These are phyloP conservation scores for Indicator indicator DNA, from an alignment of 2,113 vertebrate species.

Conservation along the genomic window DNA sequence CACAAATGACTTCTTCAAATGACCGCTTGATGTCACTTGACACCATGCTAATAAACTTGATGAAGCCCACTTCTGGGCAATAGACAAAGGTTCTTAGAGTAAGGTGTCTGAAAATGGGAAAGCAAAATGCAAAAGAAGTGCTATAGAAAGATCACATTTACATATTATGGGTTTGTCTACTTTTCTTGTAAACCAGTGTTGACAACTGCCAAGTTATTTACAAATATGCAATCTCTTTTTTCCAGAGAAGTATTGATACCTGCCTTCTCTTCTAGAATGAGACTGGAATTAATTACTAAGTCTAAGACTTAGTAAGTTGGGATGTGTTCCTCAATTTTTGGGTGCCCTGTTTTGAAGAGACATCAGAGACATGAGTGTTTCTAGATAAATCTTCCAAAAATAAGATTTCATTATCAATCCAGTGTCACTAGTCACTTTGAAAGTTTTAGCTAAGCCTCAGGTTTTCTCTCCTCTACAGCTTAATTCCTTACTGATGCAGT, in stretches of 20 bases:
- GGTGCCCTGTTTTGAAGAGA: not conserved
- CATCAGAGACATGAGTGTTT: not conserved
- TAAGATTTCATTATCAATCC: not conserved
- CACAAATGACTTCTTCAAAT: not conserved
- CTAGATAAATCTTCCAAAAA: not conserved
- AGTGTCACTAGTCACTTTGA: not conserved
- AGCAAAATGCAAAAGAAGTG: not conserved
- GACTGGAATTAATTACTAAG: not conserved
- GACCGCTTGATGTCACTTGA: constrained; percentile 54
- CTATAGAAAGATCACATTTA: not conserved
- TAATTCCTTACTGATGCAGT: not conserved
- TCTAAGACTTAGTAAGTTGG: not conserved
- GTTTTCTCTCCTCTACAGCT: not conserved
- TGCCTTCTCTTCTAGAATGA: not conserved
- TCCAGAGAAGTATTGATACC: not conserved
- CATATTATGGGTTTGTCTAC: not conserved
- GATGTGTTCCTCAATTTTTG: not conserved
- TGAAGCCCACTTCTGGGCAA: not conserved
- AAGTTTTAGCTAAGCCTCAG: not conserved
- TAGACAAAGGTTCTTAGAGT: not conserved
- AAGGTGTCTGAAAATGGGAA: not conserved
- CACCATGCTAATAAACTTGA: not conserved
- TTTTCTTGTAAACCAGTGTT: not conserved
- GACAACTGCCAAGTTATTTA: not conserved
- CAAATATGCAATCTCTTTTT: not conserved